Conservation (phyloP, 1,140 invertebrate genomes). For the Drosophila burlai region DNA sequence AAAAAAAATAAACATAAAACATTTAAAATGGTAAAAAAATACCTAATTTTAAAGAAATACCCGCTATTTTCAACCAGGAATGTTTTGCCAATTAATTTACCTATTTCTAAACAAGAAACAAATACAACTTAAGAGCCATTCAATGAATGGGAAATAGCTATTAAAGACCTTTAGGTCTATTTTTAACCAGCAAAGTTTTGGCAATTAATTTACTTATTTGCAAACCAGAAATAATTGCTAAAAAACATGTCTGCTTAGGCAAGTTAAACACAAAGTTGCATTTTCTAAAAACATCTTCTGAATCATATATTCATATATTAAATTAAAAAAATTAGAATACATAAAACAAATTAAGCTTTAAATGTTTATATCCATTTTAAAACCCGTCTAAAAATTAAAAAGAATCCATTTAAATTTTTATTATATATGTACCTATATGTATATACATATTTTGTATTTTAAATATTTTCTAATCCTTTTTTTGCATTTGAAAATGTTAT, state of each 20-base stretch:
- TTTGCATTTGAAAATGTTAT: neutral
- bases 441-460: neutral
- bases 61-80: neutral
- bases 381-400: neutral
- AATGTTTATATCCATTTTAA: neutral
- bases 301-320: too few species aligned
- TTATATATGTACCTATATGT: too few species aligned
- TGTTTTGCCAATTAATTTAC: neutral
- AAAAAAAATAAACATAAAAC: neutral
- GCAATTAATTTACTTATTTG: neutral
- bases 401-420: neutral
- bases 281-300: neutral
- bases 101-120: neutral
- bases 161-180: neutral
- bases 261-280: neutral
- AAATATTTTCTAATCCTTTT: rapidly evolving
- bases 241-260: neutral
- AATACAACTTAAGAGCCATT: neutral
- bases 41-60: neutral
- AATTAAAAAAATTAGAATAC: too few species aligned
- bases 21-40: neutral
- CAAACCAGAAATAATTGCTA: neutral
- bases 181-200: neutral
- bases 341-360: neutral
- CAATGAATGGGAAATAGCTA: neutral